Percentiles rank a stretch among this genome's conserved stretches.
Conservation (phyloP, 2,113 vertebrate genomes). For the Hiodon alosoides region DNA sequence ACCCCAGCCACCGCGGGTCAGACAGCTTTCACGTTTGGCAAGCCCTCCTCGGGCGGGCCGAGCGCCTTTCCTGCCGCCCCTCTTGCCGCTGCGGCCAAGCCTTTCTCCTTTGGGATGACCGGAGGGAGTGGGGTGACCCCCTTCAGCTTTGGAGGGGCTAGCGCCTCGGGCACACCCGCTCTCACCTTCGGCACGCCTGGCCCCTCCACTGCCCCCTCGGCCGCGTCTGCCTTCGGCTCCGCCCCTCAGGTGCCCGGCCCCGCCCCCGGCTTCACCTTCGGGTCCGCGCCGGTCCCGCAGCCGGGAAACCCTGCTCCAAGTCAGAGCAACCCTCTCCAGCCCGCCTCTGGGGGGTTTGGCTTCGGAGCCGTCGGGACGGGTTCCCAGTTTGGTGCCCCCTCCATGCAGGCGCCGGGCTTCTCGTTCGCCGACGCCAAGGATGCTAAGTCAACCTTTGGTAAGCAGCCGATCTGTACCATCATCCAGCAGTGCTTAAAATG, state of each 20-base stretch:
- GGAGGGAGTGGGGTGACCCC: slow-evolving; percentile 19
- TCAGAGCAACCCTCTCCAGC: slow-evolving; percentile 33
- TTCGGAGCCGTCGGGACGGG: slow-evolving; percentile 57
- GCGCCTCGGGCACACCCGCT: slow-evolving; percentile 22
- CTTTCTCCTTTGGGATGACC: slow-evolving; percentile 48
- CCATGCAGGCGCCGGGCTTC: slow-evolving; percentile 54
- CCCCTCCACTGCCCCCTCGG: background rate
- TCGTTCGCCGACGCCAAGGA: slow-evolving; percentile 61
- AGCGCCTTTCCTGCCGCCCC: slow-evolving; percentile 39
- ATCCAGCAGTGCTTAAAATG: no score
- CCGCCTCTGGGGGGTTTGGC: slow-evolving; percentile 57
- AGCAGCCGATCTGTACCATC: slow-evolving; percentile 29
- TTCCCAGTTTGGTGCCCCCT: slow-evolving; percentile 63
- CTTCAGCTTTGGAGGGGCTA: slow-evolving; percentile 63
- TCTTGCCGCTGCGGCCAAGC: slow-evolving; percentile 38
- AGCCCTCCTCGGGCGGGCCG: slow-evolving; percentile 46
- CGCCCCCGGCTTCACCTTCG: slow-evolving; percentile 64
- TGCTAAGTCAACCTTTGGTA: slow-evolving; percentile 76
- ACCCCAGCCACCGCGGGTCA: slow-evolving; percentile 45
- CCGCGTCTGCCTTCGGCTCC: slow-evolving; percentile 53
- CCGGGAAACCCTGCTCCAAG: slow-evolving; percentile 28
- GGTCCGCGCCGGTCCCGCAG: slow-evolving; percentile 34
- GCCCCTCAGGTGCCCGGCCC: slow-evolving; percentile 62
- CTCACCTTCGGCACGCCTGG: slow-evolving; percentile 56
- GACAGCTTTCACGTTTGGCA: slow-evolving; percentile 53